Percentiles rank a stretch among this genome's conserved stretches.
These are phyloP conservation scores for Tachyglossus aculeatus DNA, from an alignment of 2,797 vertebrate species.

Conservation along the genomic window DNA sequence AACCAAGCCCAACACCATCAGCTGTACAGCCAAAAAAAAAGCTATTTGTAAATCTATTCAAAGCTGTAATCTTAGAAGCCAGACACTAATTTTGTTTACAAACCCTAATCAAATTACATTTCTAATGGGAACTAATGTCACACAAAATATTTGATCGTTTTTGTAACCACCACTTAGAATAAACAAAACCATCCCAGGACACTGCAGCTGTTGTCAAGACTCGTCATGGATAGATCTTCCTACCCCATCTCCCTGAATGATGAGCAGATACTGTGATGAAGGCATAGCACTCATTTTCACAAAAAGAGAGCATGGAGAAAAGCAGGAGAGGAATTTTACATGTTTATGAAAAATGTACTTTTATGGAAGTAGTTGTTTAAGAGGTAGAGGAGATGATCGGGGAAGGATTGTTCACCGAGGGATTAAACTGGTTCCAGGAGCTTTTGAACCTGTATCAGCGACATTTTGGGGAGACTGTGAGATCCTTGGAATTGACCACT, in stretches of 20 bases:
- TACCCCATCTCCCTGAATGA: background rate
- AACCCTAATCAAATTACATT: conserved; percentile 25
- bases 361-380: too few relatives aligned
- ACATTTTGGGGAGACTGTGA: too few relatives aligned
- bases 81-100: conserved; percentile 1
- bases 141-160: conserved; percentile 21
- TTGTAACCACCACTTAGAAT: background rate
- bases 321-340: too few relatives aligned
- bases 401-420: too few relatives aligned
- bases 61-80: conserved; percentile 12
- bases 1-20: background rate
- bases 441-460: too few relatives aligned
- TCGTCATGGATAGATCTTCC: background rate
- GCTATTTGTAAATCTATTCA: conserved; percentile 24
- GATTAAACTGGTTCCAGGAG: too few relatives aligned
- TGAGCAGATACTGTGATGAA: too few relatives aligned
- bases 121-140: conserved; percentile 40
- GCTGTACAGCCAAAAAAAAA: background rate
- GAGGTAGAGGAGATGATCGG: too few relatives aligned
- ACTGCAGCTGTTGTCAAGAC: background rate
- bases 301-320: too few relatives aligned
- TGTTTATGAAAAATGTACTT: too few relatives aligned
- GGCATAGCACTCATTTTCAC: too few relatives aligned
- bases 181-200: background rate
- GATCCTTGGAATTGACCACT: too few relatives aligned